Base-by-base conservation (phyloP, 1,140 invertebrate species). In the Parapsyche elsis region DNA sequence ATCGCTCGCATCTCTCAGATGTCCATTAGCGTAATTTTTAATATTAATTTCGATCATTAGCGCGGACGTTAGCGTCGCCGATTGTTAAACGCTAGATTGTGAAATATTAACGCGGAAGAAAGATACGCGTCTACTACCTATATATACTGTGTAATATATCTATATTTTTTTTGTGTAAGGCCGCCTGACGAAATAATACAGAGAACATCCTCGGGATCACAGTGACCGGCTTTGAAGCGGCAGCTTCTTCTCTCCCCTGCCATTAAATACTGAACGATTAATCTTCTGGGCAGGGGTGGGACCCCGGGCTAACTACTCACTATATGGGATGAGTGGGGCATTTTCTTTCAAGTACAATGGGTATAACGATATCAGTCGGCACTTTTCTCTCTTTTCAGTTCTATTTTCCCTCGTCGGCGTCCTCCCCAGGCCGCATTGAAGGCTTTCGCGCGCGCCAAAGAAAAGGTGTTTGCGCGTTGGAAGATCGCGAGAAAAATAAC, bases 301-400 rank as follows among this genome's bases (percentile, higher is more conserved):
- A 24, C 21, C 77, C 38, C 71, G 80, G 64, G 71, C 82, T 83
- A 83, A 83, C 82, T 83, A 83, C 82, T 83, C 77, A 83, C 82
- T 83, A 83, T 83, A 83, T 80, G 82, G 79, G 82, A 83, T 83
- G 82, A 81, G 82, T 81, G 79, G 73, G 80, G 80, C 77, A 81
- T 83, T 83, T 83, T 80, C 79, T 83, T 79, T 74, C 76, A 78
- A 81, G 77, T 74, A 83, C 82, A 83, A 83, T 83, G 80, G 49
- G 77, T 81, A 79, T 81, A 83, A 81, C 82, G 82, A 83, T 83
- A 83, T 83, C 82, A 81, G 79, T 83, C 81, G 81, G 81, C 79
- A 83, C 81, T 83, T 81, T 83, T 83, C 70, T 64, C 53, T 76
- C 76, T 57, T 79, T 61, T 73, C 59, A 61, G n/a, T 73, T 49